A percentile compares a stretch with the other conserved stretches of the same genome.
Conservation (phyloP, 2,113 vertebrate genomes). For the Rhodinocichla rosea region DNA sequence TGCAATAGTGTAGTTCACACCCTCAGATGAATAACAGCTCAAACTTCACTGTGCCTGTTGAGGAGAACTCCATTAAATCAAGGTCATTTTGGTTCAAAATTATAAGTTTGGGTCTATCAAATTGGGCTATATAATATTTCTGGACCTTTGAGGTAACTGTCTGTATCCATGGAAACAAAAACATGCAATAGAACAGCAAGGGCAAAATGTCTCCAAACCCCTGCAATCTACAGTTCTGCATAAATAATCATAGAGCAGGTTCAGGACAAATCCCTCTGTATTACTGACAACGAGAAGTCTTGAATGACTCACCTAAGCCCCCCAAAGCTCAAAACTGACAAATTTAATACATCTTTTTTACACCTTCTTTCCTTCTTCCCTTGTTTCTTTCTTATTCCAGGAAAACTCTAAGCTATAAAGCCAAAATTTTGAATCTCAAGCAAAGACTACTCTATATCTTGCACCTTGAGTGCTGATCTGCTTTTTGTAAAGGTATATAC, state of each 20-base stretch:
- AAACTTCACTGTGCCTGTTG: not conserved
- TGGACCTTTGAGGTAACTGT: not conserved
- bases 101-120: not conserved
- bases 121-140: not conserved
- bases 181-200: not conserved
- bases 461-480: not conserved
- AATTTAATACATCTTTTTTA: not conserved
- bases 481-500: not conserved
- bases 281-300: not conserved
- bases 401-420: not conserved
- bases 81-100: not conserved
- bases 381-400: not conserved
- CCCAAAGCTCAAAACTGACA: not conserved
- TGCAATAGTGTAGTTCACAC: not conserved
- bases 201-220: not conserved
- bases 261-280: not conserved
- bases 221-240: not conserved
- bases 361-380: not conserved
- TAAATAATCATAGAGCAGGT: not conserved
- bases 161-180: not conserved
- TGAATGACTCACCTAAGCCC: not conserved
- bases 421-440: not conserved
- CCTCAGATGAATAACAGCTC: not conserved
- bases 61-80: not conserved
- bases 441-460: not conserved